Conservation (phyloP, 92 coral and sea anemone species). For the Epizoanthus scotinus region DNA sequence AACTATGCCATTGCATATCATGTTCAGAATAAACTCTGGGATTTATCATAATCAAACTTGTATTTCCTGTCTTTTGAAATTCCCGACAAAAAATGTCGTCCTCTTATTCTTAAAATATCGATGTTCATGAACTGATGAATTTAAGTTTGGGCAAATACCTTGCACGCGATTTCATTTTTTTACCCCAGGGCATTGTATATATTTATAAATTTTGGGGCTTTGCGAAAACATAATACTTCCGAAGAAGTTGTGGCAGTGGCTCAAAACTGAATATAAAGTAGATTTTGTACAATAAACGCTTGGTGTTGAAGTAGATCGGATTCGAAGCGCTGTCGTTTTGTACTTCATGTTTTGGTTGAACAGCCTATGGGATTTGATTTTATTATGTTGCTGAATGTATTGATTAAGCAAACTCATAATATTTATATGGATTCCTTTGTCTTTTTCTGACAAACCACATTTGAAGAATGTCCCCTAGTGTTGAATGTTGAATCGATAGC, state of each 20-base stretch:
- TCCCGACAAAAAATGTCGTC: slow-evolving; percentile 3
- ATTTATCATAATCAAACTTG: neutral
- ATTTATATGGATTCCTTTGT: neutral
- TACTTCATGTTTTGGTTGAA: neutral
- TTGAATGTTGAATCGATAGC: too few relatives aligned
- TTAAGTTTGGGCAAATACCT: neutral
- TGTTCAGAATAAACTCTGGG: neutral
- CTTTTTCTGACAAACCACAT: slow-evolving; percentile 17
- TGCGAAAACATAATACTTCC: slow-evolving; percentile 8
- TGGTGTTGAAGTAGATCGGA: neutral
- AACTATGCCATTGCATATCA: neutral
- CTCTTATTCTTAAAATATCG: neutral
- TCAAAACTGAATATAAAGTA: neutral
- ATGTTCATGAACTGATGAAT: neutral
- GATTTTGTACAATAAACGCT: neutral
- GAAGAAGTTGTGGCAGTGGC: neutral
- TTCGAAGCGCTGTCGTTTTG: slow-evolving; percentile 1
- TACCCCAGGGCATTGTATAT: slow-evolving; percentile 1
- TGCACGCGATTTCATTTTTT: slow-evolving; percentile 9
- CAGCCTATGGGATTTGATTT: neutral
- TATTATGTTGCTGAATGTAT: neutral
- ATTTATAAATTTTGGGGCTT: neutral
- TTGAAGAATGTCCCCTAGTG: too few relatives aligned
- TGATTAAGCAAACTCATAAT: neutral
- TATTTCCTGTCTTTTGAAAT: neutral